Conservation (phyloP, 2,888 invertebrate genomes). For the Caenorhabditis uteleia region DNA sequence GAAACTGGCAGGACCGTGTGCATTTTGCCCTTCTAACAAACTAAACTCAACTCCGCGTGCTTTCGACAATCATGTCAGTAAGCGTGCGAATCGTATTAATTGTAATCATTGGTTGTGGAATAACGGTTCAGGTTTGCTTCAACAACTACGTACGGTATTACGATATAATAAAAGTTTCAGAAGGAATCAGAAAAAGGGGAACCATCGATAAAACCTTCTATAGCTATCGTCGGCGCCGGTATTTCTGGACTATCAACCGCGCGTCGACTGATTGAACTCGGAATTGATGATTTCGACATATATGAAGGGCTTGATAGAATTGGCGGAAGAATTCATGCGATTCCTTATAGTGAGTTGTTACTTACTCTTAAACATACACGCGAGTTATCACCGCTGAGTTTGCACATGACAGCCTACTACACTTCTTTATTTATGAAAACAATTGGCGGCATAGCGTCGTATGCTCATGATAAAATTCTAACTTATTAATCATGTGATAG, state of each 20-base stretch:
- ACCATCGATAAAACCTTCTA: conserved; percentile 45
- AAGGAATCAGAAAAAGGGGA: conserved; percentile 44
- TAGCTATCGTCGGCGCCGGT: conserved; percentile 58
- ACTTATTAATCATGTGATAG: background rate
- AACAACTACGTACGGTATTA: conserved; percentile 2
- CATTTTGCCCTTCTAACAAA: conserved; percentile 3
- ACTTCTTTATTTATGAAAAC: too few relatives aligned
- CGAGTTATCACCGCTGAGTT: too few relatives aligned
- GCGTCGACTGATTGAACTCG: conserved; percentile 55
- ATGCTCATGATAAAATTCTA: too few relatives aligned
- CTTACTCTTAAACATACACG: too few relatives aligned
- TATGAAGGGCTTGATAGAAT: conserved; percentile 54
- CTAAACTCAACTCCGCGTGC: conserved; percentile 14
- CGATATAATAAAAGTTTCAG: too few relatives aligned
- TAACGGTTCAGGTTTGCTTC: conserved; percentile 46
- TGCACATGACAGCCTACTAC: too few relatives aligned
- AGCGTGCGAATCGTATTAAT: conserved; percentile 42
- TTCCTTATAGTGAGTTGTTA: conserved; percentile 51
- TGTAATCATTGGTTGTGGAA: conserved; percentile 51
- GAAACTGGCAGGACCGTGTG: conserved; percentile 33
- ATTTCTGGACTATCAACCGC: conserved; percentile 56
- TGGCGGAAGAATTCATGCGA: conserved; percentile 57
- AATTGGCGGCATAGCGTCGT: too few relatives aligned
- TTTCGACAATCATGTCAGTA: conserved; percentile 34
- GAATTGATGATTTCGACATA: conserved; percentile 47